Percentiles rank a stretch among this genome's conserved stretches.
Evolutionary conservation across 2,797 vertebrate genomes (phyloP).

Genomic region (Schizopygopsis malacanthus): DNA sequence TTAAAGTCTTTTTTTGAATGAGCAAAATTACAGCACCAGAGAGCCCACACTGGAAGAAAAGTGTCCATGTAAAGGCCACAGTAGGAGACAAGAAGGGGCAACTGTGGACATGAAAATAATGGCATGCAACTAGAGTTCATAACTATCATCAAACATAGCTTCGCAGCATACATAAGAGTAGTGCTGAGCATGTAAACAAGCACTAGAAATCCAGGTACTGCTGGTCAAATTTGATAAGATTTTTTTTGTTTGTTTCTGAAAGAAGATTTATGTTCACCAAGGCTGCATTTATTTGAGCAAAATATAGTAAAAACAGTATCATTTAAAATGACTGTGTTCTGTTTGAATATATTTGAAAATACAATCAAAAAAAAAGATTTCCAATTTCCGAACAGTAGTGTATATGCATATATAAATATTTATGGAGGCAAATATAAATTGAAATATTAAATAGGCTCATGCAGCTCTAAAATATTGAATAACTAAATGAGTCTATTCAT

Average conservation of each 20-base stretch:
- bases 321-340: neutral
- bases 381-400: neutral
- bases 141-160: neutral
- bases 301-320: neutral
- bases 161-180: neutral
- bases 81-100: conserved; percentile 39
- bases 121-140: neutral
- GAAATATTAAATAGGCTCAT: neutral
- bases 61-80: neutral
- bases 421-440: neutral
- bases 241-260: neutral
- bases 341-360: too few species aligned
- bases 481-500: neutral
- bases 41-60: conserved; percentile 34
- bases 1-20: neutral
- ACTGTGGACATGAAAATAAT: conserved; percentile 7
- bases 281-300: neutral
- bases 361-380: neutral
- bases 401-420: neutral
- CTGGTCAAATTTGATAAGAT: neutral
- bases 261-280: neutral
- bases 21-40: conserved; percentile 33
- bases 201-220: neutral
- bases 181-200: neutral
- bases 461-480: neutral